Evolutionary conservation across 2,113 vertebrate species (phyloP).

Genomic region (Elgaria multicarinata): DNA sequence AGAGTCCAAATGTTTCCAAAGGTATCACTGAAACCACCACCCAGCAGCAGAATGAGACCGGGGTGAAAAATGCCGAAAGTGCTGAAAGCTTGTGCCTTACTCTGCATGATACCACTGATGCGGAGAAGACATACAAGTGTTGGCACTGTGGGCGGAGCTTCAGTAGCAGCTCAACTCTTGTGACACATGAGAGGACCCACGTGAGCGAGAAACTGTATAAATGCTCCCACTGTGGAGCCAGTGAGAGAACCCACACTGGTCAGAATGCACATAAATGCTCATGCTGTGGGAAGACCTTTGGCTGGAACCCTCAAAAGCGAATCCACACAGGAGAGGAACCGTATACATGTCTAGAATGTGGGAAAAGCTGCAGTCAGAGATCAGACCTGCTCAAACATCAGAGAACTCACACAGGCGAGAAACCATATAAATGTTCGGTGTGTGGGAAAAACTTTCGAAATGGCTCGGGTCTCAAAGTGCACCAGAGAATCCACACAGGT

Average conservation of each 20-base stretch:
- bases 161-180: conserved; percentile 82
- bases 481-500: conserved; percentile 27
- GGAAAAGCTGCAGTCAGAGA: conserved; percentile 46
- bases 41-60: not conserved
- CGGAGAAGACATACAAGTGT: conserved; percentile 47
- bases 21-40: not conserved
- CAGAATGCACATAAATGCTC: conserved; percentile 56
- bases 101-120: conserved; percentile 12
- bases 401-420: conserved; percentile 31
- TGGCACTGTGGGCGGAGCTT: conserved; percentile 84
- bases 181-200: conserved; percentile 85
- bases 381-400: conserved; percentile 53
- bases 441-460: conserved; percentile 34
- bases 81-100: no score
- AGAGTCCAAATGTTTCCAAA: not conserved
- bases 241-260: conserved; percentile 48
- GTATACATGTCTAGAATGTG: conserved; percentile 51
- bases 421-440: conserved; percentile 26
- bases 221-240: conserved; percentile 73
- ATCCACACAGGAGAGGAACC: conserved; percentile 26
- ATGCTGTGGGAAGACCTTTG: conserved; percentile 57
- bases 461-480: not conserved
- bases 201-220: conserved; percentile 83
- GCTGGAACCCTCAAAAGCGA: conserved; percentile 46
- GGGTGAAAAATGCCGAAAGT: not conserved